Percentiles rank a stretch among this genome's conserved stretches.
Conservation (phyloP, 2,888 invertebrate genomes). For the Acrobasis consociella region DNA sequence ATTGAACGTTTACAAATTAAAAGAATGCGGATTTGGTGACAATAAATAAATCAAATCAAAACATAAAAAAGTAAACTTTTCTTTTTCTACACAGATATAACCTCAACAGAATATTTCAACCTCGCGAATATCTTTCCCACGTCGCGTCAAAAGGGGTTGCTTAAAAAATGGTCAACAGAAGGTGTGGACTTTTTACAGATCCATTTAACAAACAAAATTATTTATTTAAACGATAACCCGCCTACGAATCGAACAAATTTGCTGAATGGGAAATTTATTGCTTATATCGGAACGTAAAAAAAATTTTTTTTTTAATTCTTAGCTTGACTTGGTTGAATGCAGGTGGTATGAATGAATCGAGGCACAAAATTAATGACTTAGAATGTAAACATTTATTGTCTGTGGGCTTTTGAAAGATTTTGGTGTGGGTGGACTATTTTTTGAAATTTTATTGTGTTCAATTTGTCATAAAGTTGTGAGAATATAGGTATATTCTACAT, state of each 20-base stretch:
- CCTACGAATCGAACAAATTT: conserved; percentile 74
- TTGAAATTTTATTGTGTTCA: background rate
- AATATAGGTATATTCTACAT: background rate
- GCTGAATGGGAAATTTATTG: conserved; percentile 75
- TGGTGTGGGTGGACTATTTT: background rate
- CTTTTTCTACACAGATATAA: no score
- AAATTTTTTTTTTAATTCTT: conserved; percentile 20
- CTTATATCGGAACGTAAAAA: conserved; percentile 48
- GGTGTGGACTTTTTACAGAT: conserved; percentile 47
- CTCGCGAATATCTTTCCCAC: conserved; percentile 31
- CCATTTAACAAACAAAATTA: conserved; percentile 48
- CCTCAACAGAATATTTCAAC: background rate
- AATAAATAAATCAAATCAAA: no score
- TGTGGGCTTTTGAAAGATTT: conserved; percentile 31
- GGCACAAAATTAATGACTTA: conserved; percentile 60
- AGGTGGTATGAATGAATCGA: conserved; percentile 42
- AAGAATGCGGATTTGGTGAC: no score
- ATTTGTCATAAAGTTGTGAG: background rate
- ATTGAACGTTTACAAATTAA: no score
- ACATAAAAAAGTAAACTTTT: no score
- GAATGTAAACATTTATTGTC: conserved; percentile 72
- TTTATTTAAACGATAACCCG: conserved; percentile 61
- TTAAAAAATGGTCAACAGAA: conserved; percentile 41
- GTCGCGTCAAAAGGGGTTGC: conserved; percentile 16
- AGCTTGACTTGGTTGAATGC: conserved; percentile 21